Base-by-base conservation (phyloP, 2,888 invertebrate species). In the Nebria salina region DNA sequence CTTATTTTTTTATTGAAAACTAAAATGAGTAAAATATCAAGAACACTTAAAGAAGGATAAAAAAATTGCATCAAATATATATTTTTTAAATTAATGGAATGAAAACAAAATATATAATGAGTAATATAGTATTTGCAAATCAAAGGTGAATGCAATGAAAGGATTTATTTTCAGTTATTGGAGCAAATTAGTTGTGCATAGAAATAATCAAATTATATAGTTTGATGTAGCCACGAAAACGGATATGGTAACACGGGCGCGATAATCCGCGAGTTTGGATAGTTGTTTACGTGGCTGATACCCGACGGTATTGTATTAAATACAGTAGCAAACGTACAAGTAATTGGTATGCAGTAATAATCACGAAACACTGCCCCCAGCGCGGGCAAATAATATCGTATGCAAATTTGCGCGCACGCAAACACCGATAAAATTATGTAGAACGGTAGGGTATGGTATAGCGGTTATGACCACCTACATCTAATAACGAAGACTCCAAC, bases 331-430 rank as follows among this genome's bases (percentile, higher is more conserved):
- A 80, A 80, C 80, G 80, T 80, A 80, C 70, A 80, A 68, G 75
- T 80, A 80, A 80, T 80, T 80, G 80, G 72, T 75, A 80, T 80
- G 80, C 80, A 80, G 80, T 80, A 80, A 75, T 80, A 80, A 80
- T 80, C 80, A 80, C 75, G 75, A 80, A 80, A 80, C 75, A 80
- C 70, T 80, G 80, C 80, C 72, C 70, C 64, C 11, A 65, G 79
- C 79, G 75, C 70, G 80, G 42, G 13, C 70, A 75, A 80, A 80
- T 75, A 80, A 78, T 78, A 78, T 80, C 72, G 64, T 80, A 80
- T 80, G 80, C 75, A 75, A 80, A 80, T 80, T 64, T 41, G 13
- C n/a, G 11, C 75, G 8, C 80, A 80, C 75, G 80, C 80, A 75
- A 72, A 70, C 65, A 73, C 41, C 75, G 80, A 72, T 80, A 75